Evolutionary conservation across 2,797 vertebrate genomes (phyloP).

Genomic region (Streptopelia turtur): DNA sequence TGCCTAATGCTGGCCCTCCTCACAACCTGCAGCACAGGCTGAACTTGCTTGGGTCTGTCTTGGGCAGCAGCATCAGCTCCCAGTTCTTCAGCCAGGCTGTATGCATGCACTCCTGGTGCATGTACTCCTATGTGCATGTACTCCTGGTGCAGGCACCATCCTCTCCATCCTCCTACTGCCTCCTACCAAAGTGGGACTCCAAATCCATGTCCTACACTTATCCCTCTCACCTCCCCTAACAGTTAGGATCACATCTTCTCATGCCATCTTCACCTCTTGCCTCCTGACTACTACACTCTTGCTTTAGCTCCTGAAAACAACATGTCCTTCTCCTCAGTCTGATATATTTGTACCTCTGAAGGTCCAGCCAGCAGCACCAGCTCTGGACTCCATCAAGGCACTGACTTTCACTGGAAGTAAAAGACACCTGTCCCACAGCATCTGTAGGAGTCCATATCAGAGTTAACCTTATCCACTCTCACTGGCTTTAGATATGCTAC

Average conservation of each 20-base stretch:
- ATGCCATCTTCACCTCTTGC: not conserved
- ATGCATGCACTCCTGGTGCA: not conserved
- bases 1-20: not conserved
- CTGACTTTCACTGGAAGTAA: not conserved
- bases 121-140: not conserved
- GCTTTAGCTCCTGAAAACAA: not conserved
- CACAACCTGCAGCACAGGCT: not conserved
- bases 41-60: not conserved
- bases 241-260: not conserved
- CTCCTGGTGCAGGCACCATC: not conserved
- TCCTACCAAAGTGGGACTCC: not conserved
- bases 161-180: not conserved
- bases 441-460: not conserved
- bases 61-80: not conserved
- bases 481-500: not conserved
- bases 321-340: not conserved
- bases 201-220: not conserved
- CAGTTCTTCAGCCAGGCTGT: not conserved
- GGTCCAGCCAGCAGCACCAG: not conserved
- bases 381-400: not conserved
- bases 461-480: not conserved
- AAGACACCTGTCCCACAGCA: not conserved
- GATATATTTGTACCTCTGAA: not conserved
- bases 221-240: not conserved
- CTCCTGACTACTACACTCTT: not conserved